Evolutionary conservation across 1,140 invertebrate genomes (phyloP).

Genomic region (Aricia agestis): DNA sequence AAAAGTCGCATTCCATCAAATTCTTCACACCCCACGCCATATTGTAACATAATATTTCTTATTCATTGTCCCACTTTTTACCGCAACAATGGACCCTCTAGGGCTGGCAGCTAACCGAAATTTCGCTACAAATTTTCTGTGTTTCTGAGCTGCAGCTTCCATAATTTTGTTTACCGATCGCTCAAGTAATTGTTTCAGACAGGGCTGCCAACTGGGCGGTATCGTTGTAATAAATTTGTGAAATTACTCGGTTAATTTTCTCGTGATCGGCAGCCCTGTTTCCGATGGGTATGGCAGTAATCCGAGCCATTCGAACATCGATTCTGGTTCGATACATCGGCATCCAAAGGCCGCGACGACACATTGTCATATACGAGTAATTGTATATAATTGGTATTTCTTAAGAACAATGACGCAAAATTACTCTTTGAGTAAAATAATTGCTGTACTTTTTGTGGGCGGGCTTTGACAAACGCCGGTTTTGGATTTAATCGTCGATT

Average conservation of each 20-base stretch:
- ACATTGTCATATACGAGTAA: constrained; percentile 72
- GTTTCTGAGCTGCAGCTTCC: too few species aligned
- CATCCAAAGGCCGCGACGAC: constrained; percentile 44
- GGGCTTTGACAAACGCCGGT: constrained; percentile 61
- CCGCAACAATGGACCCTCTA: constrained; percentile 34
- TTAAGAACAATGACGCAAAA: constrained; percentile 72
- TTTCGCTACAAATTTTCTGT: neutral
- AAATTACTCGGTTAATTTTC: neutral
- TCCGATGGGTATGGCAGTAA: constrained; percentile 27
- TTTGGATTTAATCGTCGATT: constrained; percentile 53
- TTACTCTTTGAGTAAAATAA: constrained; percentile 71
- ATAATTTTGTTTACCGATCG: too few species aligned
- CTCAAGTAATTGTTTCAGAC: neutral
- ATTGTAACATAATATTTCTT: constrained; percentile 41
- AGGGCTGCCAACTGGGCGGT: neutral
- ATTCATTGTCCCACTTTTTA: constrained; percentile 62
- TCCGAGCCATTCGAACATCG: constrained; percentile 49
- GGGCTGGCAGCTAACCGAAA: neutral
- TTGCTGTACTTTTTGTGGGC: constrained; percentile 55
- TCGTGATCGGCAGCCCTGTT: neutral
- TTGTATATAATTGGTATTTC: constrained; percentile 75
- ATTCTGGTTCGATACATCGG: constrained; percentile 61
- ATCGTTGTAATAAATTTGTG: neutral
- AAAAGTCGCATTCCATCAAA: constrained; percentile 30
- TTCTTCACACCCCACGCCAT: constrained; percentile 53